Base-by-base conservation (phyloP, 1,140 invertebrate genomes). In the Diuraphis noxia region DNA sequence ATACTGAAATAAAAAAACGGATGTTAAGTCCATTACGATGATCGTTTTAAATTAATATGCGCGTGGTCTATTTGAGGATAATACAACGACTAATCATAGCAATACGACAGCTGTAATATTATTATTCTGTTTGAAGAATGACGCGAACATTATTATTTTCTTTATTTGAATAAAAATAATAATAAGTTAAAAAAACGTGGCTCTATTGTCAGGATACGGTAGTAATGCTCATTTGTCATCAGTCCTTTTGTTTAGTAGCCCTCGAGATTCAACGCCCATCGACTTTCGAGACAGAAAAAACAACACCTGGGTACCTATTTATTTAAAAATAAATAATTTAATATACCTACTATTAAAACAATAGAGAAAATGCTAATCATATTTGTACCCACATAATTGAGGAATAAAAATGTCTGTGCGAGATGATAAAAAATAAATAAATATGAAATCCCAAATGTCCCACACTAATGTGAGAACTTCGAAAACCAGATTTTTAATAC, bases 181-280 rank as follows among this genome's bases (percentile, higher is more conserved):
- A 86, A 86, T 52, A 56, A 56, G n/a, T n/a, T 56, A 88, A 87
- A 86, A 25, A 88, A 88, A 88, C 52, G 86, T 21, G 52, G 52
- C 10, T 30, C n/a, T 36, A 88, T 88, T 88, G 86, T 88, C 38
- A 56, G 86, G 36, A 30, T 5, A 30, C 13, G 25, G 38, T 56
- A 34, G n/a, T 91, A 49, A 82, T 38, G 43, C 89, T 91, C 41
- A 91, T 91, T 82, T 82, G 89, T 91, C 89, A 91, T 49, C 89
- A n/a, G 34, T n/a, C 3, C 77, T 91, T 81, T 91, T 82, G 89
- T 91, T 79, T 40, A 81, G 77, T 52, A 77, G 41, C 36, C 17
- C 77, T 49, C 72, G 63, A 79, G 77, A 81, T 49, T 52, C 43
- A 82, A 91, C 89, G 89, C 89, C 89, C 89, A 91, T 91, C 77